phyloP scores from a whole-genome alignment of 2,797 vertebrate genomes.

The Siniperca undulata region DNA sequence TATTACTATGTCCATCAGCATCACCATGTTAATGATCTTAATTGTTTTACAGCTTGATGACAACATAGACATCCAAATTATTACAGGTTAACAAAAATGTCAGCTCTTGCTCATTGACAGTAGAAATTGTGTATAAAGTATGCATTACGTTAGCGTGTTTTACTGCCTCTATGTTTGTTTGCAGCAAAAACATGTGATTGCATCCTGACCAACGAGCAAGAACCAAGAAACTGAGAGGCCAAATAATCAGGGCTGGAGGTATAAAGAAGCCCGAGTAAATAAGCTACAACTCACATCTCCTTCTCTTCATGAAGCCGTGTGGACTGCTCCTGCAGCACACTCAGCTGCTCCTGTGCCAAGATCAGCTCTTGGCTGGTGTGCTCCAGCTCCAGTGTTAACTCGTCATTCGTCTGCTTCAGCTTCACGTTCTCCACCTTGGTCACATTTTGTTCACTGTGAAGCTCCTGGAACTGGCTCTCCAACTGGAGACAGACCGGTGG shows the following conservation, averaged over 20 bases:
- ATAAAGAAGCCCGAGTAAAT: background rate
- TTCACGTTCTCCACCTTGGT: slow-evolving; percentile 92
- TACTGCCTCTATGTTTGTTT: slow-evolving; percentile 1
- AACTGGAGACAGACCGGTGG: slow-evolving; percentile 77
- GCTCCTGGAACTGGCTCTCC: slow-evolving; percentile 89
- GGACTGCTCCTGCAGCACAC: slow-evolving; percentile 88
- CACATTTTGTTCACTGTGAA: slow-evolving; percentile 90
- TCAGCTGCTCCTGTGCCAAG: slow-evolving; percentile 89
- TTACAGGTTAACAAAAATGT: background rate
- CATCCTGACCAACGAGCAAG: background rate
- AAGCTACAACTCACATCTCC: slow-evolving; percentile 89
- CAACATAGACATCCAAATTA: background rate
- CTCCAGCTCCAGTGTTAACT: slow-evolving; percentile 89
- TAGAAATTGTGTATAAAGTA: too few relatives aligned
- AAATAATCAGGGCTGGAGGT: background rate
- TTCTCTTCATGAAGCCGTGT: slow-evolving; percentile 89
- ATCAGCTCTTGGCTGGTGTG: slow-evolving; percentile 85
- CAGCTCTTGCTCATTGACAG: background rate
- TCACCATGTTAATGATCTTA: background rate
- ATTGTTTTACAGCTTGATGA: background rate
- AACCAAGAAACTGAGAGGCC: background rate
- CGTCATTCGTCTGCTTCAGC: slow-evolving; percentile 91
- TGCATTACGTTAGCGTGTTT: background rate
- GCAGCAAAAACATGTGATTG: background rate
- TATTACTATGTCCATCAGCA: background rate